Evolutionary conservation across 2,113 vertebrate genomes (phyloP), one percentile per base, ranked within the genome.

Genomic region (Balaenoptera acutorostrata): DNA sequence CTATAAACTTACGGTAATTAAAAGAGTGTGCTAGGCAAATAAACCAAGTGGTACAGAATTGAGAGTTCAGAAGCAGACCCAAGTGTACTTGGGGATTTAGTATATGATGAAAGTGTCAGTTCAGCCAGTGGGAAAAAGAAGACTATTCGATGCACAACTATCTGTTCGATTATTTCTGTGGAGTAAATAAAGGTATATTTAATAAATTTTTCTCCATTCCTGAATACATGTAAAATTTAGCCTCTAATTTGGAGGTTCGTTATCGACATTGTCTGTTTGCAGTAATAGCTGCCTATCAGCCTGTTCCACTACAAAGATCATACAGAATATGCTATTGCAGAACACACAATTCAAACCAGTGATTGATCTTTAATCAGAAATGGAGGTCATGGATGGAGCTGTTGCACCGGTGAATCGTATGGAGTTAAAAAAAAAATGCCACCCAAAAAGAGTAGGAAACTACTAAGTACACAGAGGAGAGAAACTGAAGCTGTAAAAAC

Each of bases 81-180:
- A n/a, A 0, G 27, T 6, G 3, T 6, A 5, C 25, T 2, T 3
- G 87, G 41, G 25, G 55, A n/a, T n/a, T 39, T 9, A 1, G 63
- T 21, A 1, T 25, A 3, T 29, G 44, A 15, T 11, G 27, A 8
- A 14, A 10, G 44, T 5, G 18, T 27, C 6, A 0, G 17, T 41
- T 41, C 2, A 10, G 6, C 9, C 6, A 8, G 23, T 27, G n/a
- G 27, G 36, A 9, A 18, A 1, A 33, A 44, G 23, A 23, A 9
- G 36, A 12, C 46, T 18, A 0, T 39, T 66, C 49, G 31, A 0
- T 1, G 4, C 4, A 0, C 9, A 13, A 5, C 12, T 41, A 9
- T 64, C 63, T 63, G 0, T 14, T 12, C 17, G 25, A 20, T 23
- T 2, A 9, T 31, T 57, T 10, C 93, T 59, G 3, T 52, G 52